Conservation (phyloP, 64 coral and sea anemone genomes). For the Exaiptasia diaphana region DNA sequence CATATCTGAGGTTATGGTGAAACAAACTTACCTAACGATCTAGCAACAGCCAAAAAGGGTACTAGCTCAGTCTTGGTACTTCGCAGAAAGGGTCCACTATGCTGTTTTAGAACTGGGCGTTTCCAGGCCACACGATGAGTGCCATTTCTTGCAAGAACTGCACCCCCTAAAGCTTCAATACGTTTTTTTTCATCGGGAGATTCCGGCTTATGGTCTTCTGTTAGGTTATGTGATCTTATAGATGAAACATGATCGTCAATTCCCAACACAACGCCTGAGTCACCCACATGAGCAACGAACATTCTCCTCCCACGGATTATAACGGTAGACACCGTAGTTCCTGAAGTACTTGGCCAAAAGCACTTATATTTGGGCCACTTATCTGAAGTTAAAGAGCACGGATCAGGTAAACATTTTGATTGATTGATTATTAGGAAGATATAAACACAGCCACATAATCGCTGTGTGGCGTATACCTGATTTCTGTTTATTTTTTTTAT, state of each 20-base stretch:
- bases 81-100: slow-evolving; percentile 82
- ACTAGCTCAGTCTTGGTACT: slow-evolving; percentile 86
- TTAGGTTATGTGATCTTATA: slow-evolving; percentile 60
- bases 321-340: slow-evolving; percentile 72
- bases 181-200: slow-evolving; percentile 71
- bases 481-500: too few relatives aligned
- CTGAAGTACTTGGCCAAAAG: slow-evolving; percentile 81
- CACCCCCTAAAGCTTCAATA: slow-evolving; percentile 73
- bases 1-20: too few relatives aligned
- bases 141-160: slow-evolving; percentile 75
- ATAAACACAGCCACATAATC: too few relatives aligned
- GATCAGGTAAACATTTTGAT: too few relatives aligned
- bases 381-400: slow-evolving; percentile 39
- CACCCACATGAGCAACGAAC: slow-evolving; percentile 89
- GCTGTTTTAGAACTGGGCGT: slow-evolving; percentile 59
- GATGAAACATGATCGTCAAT: slow-evolving; percentile 1
- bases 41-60: slow-evolving; percentile 81
- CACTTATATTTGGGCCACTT: slow-evolving; percentile 85
- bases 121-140: slow-evolving; percentile 86
- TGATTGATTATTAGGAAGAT: too few relatives aligned
- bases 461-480: too few relatives aligned
- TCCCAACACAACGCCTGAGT: slow-evolving; percentile 76
- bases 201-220: slow-evolving; percentile 92
- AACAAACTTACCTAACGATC: slow-evolving; percentile 81
- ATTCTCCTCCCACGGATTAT: slow-evolving; percentile 78